These are phyloP conservation scores for Sander vitreus DNA, from an alignment of 2,113 vertebrate genomes.

Conservation along the genomic window DNA sequence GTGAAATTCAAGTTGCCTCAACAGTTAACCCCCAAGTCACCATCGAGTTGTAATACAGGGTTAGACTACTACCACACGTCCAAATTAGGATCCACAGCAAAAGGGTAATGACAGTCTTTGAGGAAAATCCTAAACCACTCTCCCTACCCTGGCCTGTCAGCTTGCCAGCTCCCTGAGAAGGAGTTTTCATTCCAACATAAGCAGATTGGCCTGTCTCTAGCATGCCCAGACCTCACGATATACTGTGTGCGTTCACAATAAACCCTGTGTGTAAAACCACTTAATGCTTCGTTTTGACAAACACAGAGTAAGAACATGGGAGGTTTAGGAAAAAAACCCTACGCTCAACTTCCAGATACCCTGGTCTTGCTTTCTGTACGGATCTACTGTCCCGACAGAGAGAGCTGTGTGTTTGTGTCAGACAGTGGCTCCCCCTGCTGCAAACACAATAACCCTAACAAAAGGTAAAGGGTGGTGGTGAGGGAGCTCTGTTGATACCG, in stretches of 20 bases:
- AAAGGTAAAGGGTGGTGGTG: slow-evolving; percentile 10
- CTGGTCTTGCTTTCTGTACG: background rate
- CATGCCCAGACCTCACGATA: slow-evolving; percentile 62
- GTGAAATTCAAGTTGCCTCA: slow-evolving; percentile 73
- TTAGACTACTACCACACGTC: slow-evolving; percentile 77
- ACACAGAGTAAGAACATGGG: slow-evolving; percentile 67
- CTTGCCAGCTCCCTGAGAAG: slow-evolving; percentile 60
- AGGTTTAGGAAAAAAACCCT: background rate
- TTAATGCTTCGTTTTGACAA: slow-evolving; percentile 79
- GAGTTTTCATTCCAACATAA: slow-evolving; percentile 69
- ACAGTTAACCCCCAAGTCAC: slow-evolving; percentile 59
- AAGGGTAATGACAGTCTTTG: slow-evolving; percentile 80
- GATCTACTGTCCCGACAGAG: slow-evolving; percentile 21
- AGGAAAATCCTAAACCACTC: slow-evolving; percentile 71
- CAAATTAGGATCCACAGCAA: slow-evolving; percentile 76
- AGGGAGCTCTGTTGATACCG: slow-evolving; percentile 46
- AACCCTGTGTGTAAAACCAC: slow-evolving; percentile 72
- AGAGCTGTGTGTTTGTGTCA: slow-evolving; percentile 64
- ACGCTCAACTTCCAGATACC: slow-evolving; percentile 30
- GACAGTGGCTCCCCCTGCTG: slow-evolving; percentile 83
- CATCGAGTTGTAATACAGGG: slow-evolving; percentile 77
- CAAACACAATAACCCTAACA: slow-evolving; percentile 30
- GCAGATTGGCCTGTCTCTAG: slow-evolving; percentile 52
- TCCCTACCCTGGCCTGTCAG: slow-evolving; percentile 70
- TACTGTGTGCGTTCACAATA: slow-evolving; percentile 65